phyloP scores from a whole-genome alignment of 2,888 invertebrate species.

The Ophion ellenae region DNA sequence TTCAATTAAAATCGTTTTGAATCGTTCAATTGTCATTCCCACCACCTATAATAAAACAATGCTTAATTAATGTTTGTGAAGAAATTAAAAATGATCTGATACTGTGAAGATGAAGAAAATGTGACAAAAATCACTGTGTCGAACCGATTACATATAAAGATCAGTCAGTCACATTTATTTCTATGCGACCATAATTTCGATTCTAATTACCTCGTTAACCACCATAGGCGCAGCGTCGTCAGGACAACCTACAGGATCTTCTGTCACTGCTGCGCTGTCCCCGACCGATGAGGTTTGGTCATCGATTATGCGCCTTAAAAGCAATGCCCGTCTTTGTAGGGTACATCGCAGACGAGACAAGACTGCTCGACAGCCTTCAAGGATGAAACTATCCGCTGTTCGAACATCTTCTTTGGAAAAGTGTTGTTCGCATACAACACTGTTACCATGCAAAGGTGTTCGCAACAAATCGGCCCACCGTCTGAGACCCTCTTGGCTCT shows the following conservation, averaged over 20 bases:
- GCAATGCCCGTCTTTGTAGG: background rate
- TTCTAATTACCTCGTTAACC: no score
- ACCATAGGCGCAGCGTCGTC: background rate
- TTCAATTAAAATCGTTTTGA: background rate
- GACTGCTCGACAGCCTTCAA: background rate
- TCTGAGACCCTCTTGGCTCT: background rate
- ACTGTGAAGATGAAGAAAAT: background rate
- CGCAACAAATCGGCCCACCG: background rate
- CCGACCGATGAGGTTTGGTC: background rate
- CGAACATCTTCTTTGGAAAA: background rate
- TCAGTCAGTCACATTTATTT: no score
- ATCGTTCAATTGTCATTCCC: background rate
- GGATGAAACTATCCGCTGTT: background rate
- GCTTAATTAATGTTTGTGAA: background rate
- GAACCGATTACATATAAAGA: no score
- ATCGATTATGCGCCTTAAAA: background rate
- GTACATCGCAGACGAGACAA: background rate
- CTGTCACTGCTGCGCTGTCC: no score
- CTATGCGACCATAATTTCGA: no score
- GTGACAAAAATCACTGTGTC: background rate
- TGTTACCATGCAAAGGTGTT: background rate
- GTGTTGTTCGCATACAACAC: constrained; percentile 10
- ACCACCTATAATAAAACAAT: background rate
- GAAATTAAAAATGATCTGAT: background rate
- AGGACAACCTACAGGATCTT: background rate